A percentile compares a stretch with the other conserved stretches of the same genome.
phyloP scores from a whole-genome alignment of 35 echinoderm and acorn worm genomes.

The Ptychodera flava region DNA sequence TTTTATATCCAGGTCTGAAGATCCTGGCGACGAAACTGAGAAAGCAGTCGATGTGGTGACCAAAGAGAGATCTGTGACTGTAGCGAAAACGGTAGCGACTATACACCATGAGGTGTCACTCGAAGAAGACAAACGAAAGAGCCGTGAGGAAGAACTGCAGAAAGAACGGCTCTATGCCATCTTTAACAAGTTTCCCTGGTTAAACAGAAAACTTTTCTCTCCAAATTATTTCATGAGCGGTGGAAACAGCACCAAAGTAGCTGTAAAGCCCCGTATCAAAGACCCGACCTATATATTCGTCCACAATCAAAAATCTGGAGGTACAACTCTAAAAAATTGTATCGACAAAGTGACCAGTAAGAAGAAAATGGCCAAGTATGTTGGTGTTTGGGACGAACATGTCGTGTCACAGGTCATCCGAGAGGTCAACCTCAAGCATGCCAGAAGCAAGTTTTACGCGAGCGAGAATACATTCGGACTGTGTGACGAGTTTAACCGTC shows the following conservation, averaged over 20 bases:
- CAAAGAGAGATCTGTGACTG: no score
- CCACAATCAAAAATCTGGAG: conserved; percentile 92
- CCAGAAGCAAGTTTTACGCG: conserved; percentile 19
- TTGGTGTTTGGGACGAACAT: conserved; percentile 42
- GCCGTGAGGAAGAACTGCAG: no score
- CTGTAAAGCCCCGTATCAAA: neutral
- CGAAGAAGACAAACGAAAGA: no score
- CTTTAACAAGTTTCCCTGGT: conserved; percentile 14
- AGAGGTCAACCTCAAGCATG: conserved; percentile 8
- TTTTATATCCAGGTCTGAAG: no score
- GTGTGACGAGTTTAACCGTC: conserved; percentile 47
- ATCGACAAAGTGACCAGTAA: conserved; percentile 29
- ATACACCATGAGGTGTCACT: no score
- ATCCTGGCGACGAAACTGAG: no score
- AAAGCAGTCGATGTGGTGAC: no score
- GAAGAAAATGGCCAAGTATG: conserved; percentile 13
- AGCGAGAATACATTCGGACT: conserved; percentile 87
- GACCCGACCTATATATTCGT: conserved; percentile 41
- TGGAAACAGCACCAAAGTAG: neutral
- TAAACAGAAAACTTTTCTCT: neutral
- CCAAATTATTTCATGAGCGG: conserved; percentile 52
- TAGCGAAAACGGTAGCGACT: no score
- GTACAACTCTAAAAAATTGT: conserved; percentile 66
- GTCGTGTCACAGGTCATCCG: conserved; percentile 10
- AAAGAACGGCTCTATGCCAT: no score